Base-by-base conservation (phyloP, 2,113 vertebrate species). In the Grus americana region DNA sequence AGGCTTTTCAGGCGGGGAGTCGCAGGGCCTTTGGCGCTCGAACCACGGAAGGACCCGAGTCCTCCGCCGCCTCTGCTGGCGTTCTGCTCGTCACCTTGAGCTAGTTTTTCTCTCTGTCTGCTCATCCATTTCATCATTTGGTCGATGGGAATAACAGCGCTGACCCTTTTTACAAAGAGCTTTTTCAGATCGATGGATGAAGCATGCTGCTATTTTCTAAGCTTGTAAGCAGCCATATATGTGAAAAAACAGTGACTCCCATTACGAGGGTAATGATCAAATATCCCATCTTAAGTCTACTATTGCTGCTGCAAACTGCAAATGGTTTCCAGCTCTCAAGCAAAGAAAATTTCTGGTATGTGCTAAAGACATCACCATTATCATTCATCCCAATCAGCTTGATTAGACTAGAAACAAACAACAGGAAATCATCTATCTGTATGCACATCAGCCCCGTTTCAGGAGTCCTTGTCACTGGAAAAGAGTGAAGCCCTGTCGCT, bases 371-470 rank as follows among this genome's bases (percentile, higher is more conserved):
- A 84, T 74, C 90, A 67, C 95, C 44, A 92, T 96, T 95, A 93
- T 88, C 79, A 89, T 94, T 92, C 90, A 86, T 95, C 47, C 93
- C 88, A 96, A 91, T 96, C 90, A 93, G 82, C 88, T 86, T 94
- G 88, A 95, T 96, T 96, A 93, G 59, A 40, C 65, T 78, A 52
- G 76, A 89, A 92, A 90, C 61, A 89, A 96, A 95, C 93, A 94
- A 89, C 87, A 94, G 93, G 93, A 96, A 96, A 75, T 72, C 47
- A 90, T 90, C 74, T 92, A 57, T 91, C 88, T 88, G 54, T 42
- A 54, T 34, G 79, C 79, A 81, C 92, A 95, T 75, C 79, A 89
- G 24, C 57, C 86, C 76, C 10, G 1, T 54, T 92, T 71, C 47
- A 84, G 82, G 55, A 71, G 68, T 20, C 47, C 40, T 79, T 62